These are phyloP conservation scores for Copidosoma aretas DNA, from an alignment of 2,888 invertebrate species.

Conservation along the genomic window DNA sequence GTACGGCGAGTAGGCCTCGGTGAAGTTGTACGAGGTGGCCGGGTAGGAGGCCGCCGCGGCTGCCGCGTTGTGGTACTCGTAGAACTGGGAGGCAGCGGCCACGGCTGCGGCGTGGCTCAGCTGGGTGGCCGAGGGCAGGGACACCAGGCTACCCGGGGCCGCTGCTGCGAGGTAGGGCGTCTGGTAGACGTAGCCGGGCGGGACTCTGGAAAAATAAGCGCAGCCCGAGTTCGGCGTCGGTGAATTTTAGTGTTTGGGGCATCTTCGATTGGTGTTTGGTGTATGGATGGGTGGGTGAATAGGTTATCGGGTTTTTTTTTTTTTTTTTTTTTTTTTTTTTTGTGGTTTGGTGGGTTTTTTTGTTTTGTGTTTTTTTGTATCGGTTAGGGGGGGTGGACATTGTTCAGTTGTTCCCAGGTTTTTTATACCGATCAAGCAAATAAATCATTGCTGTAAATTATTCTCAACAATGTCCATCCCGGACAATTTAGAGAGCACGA, in stretches of 20 bases:
- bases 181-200: conserved; percentile 80
- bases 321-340: conserved; percentile 33
- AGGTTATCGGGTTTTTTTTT: too few relatives aligned
- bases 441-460: too few relatives aligned
- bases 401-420: too few relatives aligned
- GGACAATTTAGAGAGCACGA: conserved; percentile 26
- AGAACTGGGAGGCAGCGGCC: conserved; percentile 82
- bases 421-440: not conserved
- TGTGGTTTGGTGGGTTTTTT: conserved; percentile 1
- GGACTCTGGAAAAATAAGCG: conserved; percentile 67
- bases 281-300: too few relatives aligned
- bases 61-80: conserved; percentile 80
- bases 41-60: conserved; percentile 75
- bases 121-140: conserved; percentile 68
- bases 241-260: too few relatives aligned
- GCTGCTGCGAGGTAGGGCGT: conserved; percentile 73
- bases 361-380: too few relatives aligned
- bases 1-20: conserved; percentile 68
- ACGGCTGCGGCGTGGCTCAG: conserved; percentile 78
- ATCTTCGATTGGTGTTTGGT: too few relatives aligned
- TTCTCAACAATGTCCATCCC: not conserved
- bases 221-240: too few relatives aligned
- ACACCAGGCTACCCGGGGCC: conserved; percentile 72
- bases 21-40: conserved; percentile 54
- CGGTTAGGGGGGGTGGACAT: too few relatives aligned